phyloP scores from a whole-genome alignment of 2,797 vertebrate species.

The Linurgus olivaceus region DNA sequence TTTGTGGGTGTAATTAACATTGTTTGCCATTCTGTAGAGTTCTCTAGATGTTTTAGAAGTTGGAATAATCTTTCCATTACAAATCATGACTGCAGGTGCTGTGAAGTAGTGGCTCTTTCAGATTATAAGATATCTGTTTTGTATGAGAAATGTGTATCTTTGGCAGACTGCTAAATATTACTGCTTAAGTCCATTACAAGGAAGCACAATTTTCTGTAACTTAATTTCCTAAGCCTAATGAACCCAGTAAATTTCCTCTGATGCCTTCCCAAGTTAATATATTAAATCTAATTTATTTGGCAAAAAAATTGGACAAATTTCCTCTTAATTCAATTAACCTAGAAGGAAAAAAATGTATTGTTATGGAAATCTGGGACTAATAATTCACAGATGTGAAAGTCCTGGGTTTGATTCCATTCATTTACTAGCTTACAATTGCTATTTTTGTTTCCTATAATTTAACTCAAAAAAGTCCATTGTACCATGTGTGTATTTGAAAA shows the following conservation, averaged over 20 bases:
- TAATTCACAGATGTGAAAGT: constrained; percentile 56
- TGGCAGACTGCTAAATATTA: constrained; percentile 74
- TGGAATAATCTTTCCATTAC: background rate
- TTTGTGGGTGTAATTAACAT: background rate
- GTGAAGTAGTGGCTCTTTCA: background rate
- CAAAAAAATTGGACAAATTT: constrained; percentile 73
- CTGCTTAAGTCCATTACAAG: constrained; percentile 77
- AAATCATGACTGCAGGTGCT: background rate
- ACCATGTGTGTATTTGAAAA: background rate
- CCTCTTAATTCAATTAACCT: constrained; percentile 74
- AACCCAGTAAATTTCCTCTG: constrained; percentile 79
- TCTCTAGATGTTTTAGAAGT: background rate
- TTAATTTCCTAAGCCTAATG: constrained; percentile 83
- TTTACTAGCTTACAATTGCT: background rate
- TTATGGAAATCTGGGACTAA: constrained; percentile 68
- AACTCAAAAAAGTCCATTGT: background rate
- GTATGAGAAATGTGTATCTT: constrained; percentile 70
- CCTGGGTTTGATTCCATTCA: constrained; percentile 28
- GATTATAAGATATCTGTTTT: constrained; percentile 58
- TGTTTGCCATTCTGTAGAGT: background rate
- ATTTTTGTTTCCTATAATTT: constrained; percentile 8
- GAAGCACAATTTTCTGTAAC: constrained; percentile 78
- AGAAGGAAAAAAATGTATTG: constrained; percentile 67
- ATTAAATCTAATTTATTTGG: constrained; percentile 78
- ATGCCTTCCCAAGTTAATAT: constrained; percentile 79